Evolutionary conservation across 2,888 invertebrate genomes (phyloP).

Genomic region (Synanthedon tipuliformis): DNA sequence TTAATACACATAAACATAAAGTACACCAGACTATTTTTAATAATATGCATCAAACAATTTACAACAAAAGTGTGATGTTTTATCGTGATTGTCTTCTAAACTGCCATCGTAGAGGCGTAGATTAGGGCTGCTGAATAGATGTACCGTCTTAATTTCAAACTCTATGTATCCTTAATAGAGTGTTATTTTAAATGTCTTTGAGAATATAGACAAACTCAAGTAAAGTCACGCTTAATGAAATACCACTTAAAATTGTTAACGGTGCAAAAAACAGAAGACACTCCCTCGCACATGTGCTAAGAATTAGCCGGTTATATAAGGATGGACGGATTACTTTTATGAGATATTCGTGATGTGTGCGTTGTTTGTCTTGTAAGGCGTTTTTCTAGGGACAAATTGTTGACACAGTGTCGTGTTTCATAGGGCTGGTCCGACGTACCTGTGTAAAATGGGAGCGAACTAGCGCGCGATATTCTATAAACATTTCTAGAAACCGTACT

Average conservation of each 20-base stretch:
- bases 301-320: slow-evolving; percentile 43
- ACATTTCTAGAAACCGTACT: slow-evolving; percentile 2
- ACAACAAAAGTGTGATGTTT: too few species aligned
- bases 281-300: slow-evolving; percentile 44
- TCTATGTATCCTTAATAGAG: too few species aligned
- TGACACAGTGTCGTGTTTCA: slow-evolving; percentile 64
- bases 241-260: slow-evolving; percentile 49
- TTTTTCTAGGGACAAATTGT: slow-evolving; percentile 59
- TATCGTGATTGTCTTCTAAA: too few species aligned
- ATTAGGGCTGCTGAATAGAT: too few species aligned
- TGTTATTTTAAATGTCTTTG: too few species aligned
- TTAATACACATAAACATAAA: too few species aligned
- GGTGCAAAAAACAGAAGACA: slow-evolving; percentile 45
- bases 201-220: slow-evolving; percentile 19
- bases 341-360: slow-evolving; percentile 58
- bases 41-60: too few species aligned
- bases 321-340: slow-evolving; percentile 64
- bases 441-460: slow-evolving; percentile 14
- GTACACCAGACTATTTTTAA: too few species aligned
- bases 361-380: slow-evolving; percentile 58
- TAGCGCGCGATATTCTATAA: neutral
- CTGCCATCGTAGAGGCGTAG: too few species aligned
- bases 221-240: slow-evolving; percentile 57
- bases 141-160: too few species aligned
- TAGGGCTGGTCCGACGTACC: slow-evolving; percentile 44